These are phyloP conservation scores for Trachelus troglodyta DNA, from an alignment of 2,888 invertebrate species.

Conservation along the genomic window DNA sequence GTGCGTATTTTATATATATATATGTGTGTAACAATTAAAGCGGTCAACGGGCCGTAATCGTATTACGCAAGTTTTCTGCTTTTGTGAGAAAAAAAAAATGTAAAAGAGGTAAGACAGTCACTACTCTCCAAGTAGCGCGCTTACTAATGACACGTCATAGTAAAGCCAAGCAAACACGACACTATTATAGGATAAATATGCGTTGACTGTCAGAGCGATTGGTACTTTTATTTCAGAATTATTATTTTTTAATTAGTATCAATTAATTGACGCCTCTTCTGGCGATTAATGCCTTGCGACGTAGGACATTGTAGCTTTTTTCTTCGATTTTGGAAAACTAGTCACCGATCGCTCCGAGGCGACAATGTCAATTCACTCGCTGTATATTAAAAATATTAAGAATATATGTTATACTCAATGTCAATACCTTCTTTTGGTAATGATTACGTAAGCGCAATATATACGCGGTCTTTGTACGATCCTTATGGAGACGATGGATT, in stretches of 20 bases:
- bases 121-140: not conserved
- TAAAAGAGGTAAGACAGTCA: not conserved
- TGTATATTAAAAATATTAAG: not conserved
- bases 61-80: not conserved
- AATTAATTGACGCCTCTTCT: not conserved
- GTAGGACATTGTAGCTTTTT: not conserved
- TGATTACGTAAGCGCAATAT: not conserved
- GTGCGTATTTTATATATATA: slow-evolving; percentile 26
- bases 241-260: too few species aligned
- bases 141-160: not conserved
- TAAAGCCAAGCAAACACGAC: not conserved
- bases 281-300: not conserved
- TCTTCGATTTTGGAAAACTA: not conserved
- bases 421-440: not conserved
- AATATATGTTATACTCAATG: not conserved
- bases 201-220: not conserved
- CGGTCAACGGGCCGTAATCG: not conserved
- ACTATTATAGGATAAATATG: not conserved
- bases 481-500: not conserved
- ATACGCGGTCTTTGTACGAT: not conserved
- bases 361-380: not conserved
- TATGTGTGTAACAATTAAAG: slow-evolving; percentile 12
- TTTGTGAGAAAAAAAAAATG: not conserved
- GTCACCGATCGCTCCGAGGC: not conserved
- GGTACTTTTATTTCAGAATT: not conserved